phyloP scores from a whole-genome alignment of 2,888 invertebrate genomes.

The Caenorhabditis sp. region DNA sequence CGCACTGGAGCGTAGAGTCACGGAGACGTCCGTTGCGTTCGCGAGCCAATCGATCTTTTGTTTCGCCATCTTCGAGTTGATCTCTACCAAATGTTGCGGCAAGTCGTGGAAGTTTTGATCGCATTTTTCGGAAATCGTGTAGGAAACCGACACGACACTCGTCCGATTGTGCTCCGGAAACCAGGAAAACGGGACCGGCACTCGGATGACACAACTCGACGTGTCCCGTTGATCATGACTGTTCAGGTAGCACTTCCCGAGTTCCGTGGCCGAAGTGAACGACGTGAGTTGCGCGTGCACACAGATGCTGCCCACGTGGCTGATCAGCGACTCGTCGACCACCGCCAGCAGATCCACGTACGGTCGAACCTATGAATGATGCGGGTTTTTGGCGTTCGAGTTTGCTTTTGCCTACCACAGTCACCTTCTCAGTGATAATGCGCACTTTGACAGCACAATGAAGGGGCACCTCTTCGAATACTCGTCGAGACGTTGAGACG shows the following conservation, averaged over 20 bases:
- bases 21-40: constrained; percentile 47
- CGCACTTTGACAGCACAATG: constrained; percentile 67
- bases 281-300: constrained; percentile 70
- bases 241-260: constrained; percentile 60
- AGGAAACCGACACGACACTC: constrained; percentile 60
- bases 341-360: constrained; percentile 75
- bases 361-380: constrained; percentile 69
- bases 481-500: constrained; percentile 37
- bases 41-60: constrained; percentile 49
- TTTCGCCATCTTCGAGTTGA: constrained; percentile 31
- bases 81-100: constrained; percentile 57
- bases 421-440: constrained; percentile 60
- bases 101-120: constrained; percentile 65
- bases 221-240: constrained; percentile 59
- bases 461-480: constrained; percentile 61
- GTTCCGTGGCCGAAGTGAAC: constrained; percentile 48
- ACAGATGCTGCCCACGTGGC: constrained; percentile 67
- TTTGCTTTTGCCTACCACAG: constrained; percentile 47
- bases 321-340: constrained; percentile 66
- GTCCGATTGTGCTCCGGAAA: constrained; percentile 57
- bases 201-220: constrained; percentile 69
- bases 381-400: no score
- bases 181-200: constrained; percentile 74
- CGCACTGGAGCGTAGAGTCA: constrained; percentile 65
- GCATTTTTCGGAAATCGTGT: constrained; percentile 65